A percentile compares a stretch with the other conserved stretches of the same genome.
These are phyloP conservation scores for Prinia subflava DNA, from an alignment of 2,113 vertebrate species.

Conservation along the genomic window DNA sequence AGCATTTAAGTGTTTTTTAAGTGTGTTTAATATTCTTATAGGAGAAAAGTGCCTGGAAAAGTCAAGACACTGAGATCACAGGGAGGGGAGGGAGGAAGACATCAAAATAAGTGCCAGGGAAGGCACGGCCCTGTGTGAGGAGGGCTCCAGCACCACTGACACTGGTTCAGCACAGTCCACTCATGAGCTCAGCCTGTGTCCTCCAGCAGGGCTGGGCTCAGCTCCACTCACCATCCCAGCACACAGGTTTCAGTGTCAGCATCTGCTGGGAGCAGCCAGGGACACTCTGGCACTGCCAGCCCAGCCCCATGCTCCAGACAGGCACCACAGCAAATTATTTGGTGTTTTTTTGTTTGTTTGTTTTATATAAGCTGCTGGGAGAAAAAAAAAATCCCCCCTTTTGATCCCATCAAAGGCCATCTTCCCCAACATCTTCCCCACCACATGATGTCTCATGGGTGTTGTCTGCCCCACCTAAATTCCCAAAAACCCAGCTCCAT, in stretches of 20 bases:
- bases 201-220: background rate
- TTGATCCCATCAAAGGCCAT: background rate
- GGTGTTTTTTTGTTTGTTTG: background rate
- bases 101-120: background rate
- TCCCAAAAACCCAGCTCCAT: background rate
- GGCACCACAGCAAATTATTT: background rate
- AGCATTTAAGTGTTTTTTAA: constrained; percentile 68
- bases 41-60: constrained; percentile 16
- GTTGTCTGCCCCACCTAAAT: background rate
- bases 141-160: background rate
- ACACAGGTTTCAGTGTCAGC: background rate
- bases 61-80: background rate
- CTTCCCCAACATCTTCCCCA: background rate
- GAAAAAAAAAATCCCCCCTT: background rate
- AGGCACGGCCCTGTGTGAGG: background rate
- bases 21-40: constrained; percentile 37
- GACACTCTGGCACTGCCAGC: background rate
- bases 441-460: background rate
- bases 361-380: background rate
- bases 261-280: background rate
- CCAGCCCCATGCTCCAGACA: background rate
- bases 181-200: rapidly evolving
- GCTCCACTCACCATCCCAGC: background rate
- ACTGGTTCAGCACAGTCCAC: rapidly evolving
- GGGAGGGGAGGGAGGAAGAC: background rate